These are phyloP conservation scores for Percina caprodes DNA, from an alignment of 2,113 vertebrate genomes.

Conservation along the genomic window DNA sequence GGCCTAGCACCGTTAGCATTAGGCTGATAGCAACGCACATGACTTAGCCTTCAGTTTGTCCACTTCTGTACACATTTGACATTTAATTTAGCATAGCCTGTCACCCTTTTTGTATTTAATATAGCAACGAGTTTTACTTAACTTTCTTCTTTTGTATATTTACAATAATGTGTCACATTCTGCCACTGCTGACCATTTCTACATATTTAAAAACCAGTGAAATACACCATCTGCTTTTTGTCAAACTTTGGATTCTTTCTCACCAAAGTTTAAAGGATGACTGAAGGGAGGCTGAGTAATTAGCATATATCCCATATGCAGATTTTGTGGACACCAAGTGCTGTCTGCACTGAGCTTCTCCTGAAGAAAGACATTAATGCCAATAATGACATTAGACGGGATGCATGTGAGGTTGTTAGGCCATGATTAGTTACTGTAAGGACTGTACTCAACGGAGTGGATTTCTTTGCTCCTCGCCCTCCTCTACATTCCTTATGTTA, in stretches of 20 bases:
- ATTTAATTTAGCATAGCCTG: slow-evolving; percentile 45
- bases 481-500: too few relatives aligned
- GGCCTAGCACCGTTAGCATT: background rate
- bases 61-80: slow-evolving; percentile 35
- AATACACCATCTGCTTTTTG: slow-evolving; percentile 3
- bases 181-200: slow-evolving; percentile 32
- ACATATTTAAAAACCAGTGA: slow-evolving; percentile 32
- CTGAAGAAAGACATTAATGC: too few relatives aligned
- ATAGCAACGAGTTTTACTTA: slow-evolving; percentile 55
- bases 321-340: too few relatives aligned
- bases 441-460: too few relatives aligned
- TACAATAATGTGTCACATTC: slow-evolving; percentile 51
- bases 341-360: too few relatives aligned
- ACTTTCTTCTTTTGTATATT: slow-evolving; percentile 55
- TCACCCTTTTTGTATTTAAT: slow-evolving; percentile 37
- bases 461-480: too few relatives aligned
- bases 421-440: too few relatives aligned
- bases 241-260: background rate
- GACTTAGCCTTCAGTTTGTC: slow-evolving; percentile 5
- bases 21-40: background rate
- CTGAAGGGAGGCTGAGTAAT: too few relatives aligned
- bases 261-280: background rate
- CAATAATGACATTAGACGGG: too few relatives aligned
- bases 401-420: too few relatives aligned
- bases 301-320: too few relatives aligned